Evolutionary conservation across 1,140 invertebrate species (phyloP).

Genomic region (Polypedilum vanderplanki): DNA sequence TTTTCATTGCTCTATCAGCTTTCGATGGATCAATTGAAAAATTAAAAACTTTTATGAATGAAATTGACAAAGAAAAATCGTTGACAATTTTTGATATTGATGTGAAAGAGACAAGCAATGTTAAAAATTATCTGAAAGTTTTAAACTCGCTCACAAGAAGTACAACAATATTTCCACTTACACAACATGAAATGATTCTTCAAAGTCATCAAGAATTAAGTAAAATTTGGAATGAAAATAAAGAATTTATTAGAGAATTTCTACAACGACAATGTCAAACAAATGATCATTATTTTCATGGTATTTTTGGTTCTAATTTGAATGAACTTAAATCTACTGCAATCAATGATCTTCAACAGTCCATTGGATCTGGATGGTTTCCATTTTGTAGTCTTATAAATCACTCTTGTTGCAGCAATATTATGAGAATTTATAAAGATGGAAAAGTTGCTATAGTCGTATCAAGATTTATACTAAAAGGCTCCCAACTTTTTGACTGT

Average conservation of each 20-base stretch:
- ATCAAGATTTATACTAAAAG: constrained; percentile 56
- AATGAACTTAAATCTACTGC: not conserved
- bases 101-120: not conserved
- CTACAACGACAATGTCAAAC: constrained; percentile 52
- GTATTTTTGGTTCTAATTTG: not conserved
- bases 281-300: constrained; percentile 5
- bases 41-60: not conserved
- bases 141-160: not conserved
- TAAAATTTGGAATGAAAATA: not conserved
- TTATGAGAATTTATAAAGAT: constrained; percentile 55
- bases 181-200: not conserved
- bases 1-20: not conserved
- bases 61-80: not conserved
- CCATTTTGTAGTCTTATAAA: constrained; percentile 50
- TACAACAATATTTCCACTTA: not conserved
- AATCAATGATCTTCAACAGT: not conserved
- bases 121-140: not conserved
- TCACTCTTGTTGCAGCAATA: constrained; percentile 87
- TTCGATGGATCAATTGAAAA: not conserved
- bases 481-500: constrained; percentile 59
- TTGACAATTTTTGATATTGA: constrained; percentile 2
- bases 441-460: constrained; percentile 51
- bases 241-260: not conserved
- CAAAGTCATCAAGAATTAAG: not conserved
- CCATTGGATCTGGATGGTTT: not conserved